These are phyloP conservation scores for Metacarcinus magister DNA, from an alignment of 2,888 invertebrate species.

Conservation along the genomic window DNA sequence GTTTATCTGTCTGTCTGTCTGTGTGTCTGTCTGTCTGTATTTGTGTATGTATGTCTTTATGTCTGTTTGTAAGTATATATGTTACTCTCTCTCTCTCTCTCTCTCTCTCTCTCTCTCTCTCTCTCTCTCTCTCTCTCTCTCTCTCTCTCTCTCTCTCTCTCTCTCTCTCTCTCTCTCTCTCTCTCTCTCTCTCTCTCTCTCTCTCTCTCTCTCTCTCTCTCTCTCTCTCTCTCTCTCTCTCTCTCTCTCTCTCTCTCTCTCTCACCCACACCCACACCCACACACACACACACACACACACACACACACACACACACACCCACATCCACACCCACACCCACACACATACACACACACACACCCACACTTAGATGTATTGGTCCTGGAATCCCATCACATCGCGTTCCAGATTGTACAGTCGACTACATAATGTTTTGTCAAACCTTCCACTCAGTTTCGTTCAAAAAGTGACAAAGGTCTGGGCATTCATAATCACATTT, in stretches of 20 bases:
- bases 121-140: slow-evolving; percentile 15
- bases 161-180: slow-evolving; percentile 26
- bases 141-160: slow-evolving; percentile 22
- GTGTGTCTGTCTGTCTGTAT: not conserved
- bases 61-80: not conserved
- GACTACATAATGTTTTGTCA: too few relatives aligned
- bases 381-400: not conserved
- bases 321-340: too few relatives aligned
- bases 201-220: not conserved
- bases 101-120: slow-evolving; percentile 3
- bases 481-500: too few relatives aligned
- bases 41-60: not conserved
- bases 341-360: too few relatives aligned
- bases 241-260: not conserved
- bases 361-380: not conserved
- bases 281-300: too few relatives aligned
- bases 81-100: not conserved
- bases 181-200: not conserved
- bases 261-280: too few relatives aligned
- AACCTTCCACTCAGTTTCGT: too few relatives aligned
- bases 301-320: too few relatives aligned
- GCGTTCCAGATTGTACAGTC: not conserved
- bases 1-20: not conserved
- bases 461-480: too few relatives aligned
- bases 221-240: not conserved